A percentile compares a stretch with the other conserved stretches of the same genome.
phyloP scores from a whole-genome alignment of 64 coral and sea anemone genomes.

The Pocillopora verrucosa region DNA sequence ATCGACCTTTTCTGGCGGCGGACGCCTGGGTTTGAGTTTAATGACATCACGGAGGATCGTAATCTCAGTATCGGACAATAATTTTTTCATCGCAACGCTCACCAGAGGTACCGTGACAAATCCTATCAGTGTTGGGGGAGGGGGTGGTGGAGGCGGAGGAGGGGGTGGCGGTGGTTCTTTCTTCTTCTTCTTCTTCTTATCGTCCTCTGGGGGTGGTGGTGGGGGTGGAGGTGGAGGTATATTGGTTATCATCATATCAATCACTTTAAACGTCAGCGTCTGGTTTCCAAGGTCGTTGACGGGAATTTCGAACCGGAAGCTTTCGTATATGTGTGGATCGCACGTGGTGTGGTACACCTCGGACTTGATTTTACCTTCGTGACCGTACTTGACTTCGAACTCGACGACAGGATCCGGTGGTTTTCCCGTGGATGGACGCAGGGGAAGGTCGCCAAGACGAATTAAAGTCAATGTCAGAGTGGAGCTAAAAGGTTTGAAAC shows the following conservation, averaged over 20 bases:
- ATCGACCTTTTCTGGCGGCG: constrained; percentile 25
- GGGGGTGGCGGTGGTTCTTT: constrained; percentile 17
- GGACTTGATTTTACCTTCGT: constrained; percentile 86
- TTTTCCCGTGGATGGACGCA: constrained; percentile 57
- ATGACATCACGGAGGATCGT: constrained; percentile 89
- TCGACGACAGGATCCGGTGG: constrained; percentile 80
- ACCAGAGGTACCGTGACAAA: constrained; percentile 81
- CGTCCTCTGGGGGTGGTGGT: constrained; percentile 25
- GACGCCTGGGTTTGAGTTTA: constrained; percentile 54
- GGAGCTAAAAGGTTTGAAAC: constrained; percentile 28
- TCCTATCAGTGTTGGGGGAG: constrained; percentile 46
- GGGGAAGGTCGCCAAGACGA: constrained; percentile 73
- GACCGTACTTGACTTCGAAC: constrained; percentile 78
- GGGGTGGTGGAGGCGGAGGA: constrained; percentile 56
- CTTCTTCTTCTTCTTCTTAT: constrained; percentile 42
- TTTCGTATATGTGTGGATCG: constrained; percentile 89
- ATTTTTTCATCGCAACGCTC: constrained; percentile 88
- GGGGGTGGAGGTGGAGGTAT: constrained; percentile 50
- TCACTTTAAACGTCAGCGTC: constrained; percentile 80
- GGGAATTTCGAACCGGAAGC: constrained; percentile 86
- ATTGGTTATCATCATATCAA: constrained; percentile 75
- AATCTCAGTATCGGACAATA: constrained; percentile 86
- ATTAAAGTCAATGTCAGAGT: constrained; percentile 85
- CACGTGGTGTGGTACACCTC: constrained; percentile 78
- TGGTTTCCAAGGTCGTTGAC: constrained; percentile 89